Base-by-base conservation (phyloP, 2,113 vertebrate species). In the Oreocharis arfaki region DNA sequence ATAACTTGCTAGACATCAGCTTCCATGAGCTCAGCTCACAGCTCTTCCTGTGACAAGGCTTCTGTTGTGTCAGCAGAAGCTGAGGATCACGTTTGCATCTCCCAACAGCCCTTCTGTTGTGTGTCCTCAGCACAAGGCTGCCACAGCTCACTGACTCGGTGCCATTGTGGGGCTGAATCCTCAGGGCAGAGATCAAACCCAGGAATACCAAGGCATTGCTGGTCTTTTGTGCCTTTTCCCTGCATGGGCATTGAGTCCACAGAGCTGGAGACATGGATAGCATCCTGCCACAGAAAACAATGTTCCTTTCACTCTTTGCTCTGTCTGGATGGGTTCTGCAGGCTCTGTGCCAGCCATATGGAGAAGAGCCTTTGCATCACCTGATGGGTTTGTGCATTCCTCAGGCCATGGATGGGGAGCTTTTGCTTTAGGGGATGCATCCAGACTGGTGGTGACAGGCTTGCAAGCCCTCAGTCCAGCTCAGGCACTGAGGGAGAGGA, bases 141-240 rank as follows among this genome's bases (percentile, higher is more conserved):
- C 20, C 20, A 16, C 84, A 61, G 47, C 78, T 90, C 1, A 0
- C 46, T 5, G 0, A 4, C 61, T 53, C 0, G 0, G 73, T 71
- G 71, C 56, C 32, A 0, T 18, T 61, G 59, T 26, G 69, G 57
- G 37, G 61, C 78, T 85, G 84, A 93, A 95, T 90, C 96, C 93
- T 97, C 96, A 96, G 95, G 95, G 79, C 95, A 89, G 90, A 88
- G 68, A 84, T 90, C 81, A 93, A 95, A 93, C n/a, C 88, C 93
- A 94, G 79, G 85, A 90, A 92, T 93, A 89, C 63, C 1, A 16
- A 93, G 90, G 80, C 71, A 64, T 86, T 86, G 71, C 88, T 94
- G 88, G 39, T 78, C 85, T 79, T 90, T 96, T 81, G 92, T 97
- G 95, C 95, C 90, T 92, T 96, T 71, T 77, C 37, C 82, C 76